Evolutionary conservation across 2,888 invertebrate genomes (phyloP), one percentile per base, ranked within the genome.

Genomic region (Netelia fuscicornis): DNA sequence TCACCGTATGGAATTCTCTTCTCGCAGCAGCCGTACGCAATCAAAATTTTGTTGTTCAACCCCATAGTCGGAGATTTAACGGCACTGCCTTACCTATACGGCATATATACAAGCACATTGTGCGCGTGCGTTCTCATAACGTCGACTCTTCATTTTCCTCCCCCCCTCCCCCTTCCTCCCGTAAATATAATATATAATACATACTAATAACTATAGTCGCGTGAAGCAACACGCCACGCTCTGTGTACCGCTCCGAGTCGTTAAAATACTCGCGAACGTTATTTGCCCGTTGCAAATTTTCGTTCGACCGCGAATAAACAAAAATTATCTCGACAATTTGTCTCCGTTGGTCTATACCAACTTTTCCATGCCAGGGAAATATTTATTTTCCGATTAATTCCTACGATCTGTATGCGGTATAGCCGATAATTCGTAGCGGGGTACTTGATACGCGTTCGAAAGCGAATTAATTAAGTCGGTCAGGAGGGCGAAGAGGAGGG

Each of bases 21-120:
- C 81, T 37, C 84, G 85, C 86, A 6, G 58, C 20, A 84, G 87
- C 86, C 90, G 90, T 90, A 89, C 89, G 91, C 89, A 91, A 91
- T 92, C 89, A 91, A 91, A 87, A 90, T 90, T 90, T 84, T 84
- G 87, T 90, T 87, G 88, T 88, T 89, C 81, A 42, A 70, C 54
- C 77, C 83, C 84, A 78, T 67, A 44, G 62, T 30, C 44, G 70
- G 62, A 78, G 72, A 79, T 87, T 87, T 87, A 86, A 87, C 81
- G 84, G 83, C 79, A 52, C 25, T 20, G 62, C 37, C 70, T 65
- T 72, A 37, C 17, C 37, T 48, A 58, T 62, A 62, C 30, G 20
- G 23, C 67, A 76, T 68, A 62, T 62, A 65, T 56, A 42, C 25
- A 44, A 17, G 8, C 17, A 44, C 6, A 48, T 25, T 20, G 54